Percentiles rank a stretch among this genome's conserved stretches.
Conservation (phyloP, 2,888 invertebrate species). For the Lymantria monacha region DNA sequence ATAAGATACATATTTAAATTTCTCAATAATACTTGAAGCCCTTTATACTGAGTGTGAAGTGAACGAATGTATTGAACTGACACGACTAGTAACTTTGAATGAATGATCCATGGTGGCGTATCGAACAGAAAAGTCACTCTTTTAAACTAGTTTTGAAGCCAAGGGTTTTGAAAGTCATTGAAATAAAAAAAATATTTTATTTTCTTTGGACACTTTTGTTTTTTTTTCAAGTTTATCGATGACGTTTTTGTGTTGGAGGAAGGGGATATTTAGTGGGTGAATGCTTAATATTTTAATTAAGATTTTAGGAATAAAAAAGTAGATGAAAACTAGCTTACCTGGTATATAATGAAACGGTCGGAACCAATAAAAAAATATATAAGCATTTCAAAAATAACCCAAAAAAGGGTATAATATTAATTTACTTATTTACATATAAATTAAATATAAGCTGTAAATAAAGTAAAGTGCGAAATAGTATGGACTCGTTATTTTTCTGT, state of each 20-base stretch:
- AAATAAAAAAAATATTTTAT: neutral
- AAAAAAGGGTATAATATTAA: no score
- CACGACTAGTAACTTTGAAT: constrained; percentile 27
- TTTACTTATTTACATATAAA: neutral
- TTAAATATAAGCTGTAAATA: constrained; percentile 4
- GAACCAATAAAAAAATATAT: no score
- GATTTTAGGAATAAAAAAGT: no score
- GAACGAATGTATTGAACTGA: constrained; percentile 47
- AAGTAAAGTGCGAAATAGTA: constrained; percentile 20
- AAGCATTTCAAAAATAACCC: no score
- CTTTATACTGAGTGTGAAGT: constrained; percentile 49
- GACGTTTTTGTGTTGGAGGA: no score
- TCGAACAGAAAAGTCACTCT: constrained; percentile 25
- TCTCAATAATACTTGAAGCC: constrained; percentile 22
- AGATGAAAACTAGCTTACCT: no score
- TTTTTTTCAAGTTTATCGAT: neutral
- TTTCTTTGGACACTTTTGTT: neutral
- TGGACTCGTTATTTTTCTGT: constrained; percentile 14
- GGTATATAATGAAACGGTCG: no score
- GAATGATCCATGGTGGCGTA: constrained; percentile 35
- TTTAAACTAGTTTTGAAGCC: constrained; percentile 22
- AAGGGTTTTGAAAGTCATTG: constrained; percentile 25
- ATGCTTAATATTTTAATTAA: no score
- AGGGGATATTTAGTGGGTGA: no score
- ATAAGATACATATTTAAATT: constrained; percentile 6